phyloP scores from a whole-genome alignment of 1,140 invertebrate genomes.

The Limonius californicus region DNA sequence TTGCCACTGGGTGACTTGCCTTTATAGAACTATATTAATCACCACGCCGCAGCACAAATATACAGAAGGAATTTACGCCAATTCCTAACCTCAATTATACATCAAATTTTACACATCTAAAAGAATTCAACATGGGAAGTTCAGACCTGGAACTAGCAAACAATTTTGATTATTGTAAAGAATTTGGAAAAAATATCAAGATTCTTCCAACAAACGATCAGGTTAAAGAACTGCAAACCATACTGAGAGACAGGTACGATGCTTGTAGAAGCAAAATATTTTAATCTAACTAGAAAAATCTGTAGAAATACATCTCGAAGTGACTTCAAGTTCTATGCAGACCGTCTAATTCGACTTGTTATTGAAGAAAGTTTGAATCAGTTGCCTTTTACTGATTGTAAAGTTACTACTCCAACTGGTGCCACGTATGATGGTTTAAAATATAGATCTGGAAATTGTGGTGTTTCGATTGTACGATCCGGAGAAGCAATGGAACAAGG shows the following conservation, averaged over 20 bases:
- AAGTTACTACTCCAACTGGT: conserved; percentile 89
- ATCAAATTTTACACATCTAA: too few relatives aligned
- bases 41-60: neutral
- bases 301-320: conserved; percentile 83
- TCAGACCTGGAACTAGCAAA: conserved; percentile 32
- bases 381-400: conserved; percentile 85
- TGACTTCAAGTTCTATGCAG: conserved; percentile 98
- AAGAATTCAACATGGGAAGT: conserved; percentile 36
- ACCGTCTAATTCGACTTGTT: conserved; percentile 89
- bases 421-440: conserved; percentile 86
- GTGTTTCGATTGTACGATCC: conserved; percentile 92
- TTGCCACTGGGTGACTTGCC: too few relatives aligned
- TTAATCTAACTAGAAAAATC: neutral
- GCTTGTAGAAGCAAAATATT: conserved; percentile 9
- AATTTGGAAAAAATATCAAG: conserved; percentile 78
- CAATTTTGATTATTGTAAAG: conserved; percentile 40
- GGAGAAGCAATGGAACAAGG: conserved; percentile 99
- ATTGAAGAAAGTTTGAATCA: conserved; percentile 99
- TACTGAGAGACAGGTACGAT: conserved; percentile 86
- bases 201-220: conserved; percentile 80
- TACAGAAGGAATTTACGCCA: neutral
- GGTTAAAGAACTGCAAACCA: conserved; percentile 91
- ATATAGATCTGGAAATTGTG: conserved; percentile 95
- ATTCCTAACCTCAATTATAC: neutral
- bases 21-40: too few relatives aligned